phyloP scores from a whole-genome alignment of 2,888 invertebrate genomes.

The Gisinianus flammeolus region DNA sequence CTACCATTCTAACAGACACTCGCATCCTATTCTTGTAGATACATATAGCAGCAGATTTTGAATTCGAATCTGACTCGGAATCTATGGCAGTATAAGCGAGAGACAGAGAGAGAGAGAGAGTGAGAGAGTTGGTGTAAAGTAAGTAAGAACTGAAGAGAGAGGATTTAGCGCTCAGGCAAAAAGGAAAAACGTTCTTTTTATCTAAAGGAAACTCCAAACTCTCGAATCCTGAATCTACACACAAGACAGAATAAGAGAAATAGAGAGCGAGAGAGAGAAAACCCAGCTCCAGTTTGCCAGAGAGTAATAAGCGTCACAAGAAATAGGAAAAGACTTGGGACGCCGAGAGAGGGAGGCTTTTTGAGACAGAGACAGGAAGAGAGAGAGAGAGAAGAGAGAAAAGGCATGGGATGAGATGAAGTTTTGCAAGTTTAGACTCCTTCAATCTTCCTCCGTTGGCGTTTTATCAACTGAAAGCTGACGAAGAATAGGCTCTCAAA shows the following conservation, averaged over 20 bases:
- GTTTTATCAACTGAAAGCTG: constrained; percentile 14
- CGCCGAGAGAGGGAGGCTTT: not conserved
- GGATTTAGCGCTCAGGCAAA: not conserved
- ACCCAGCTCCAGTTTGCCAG: too few relatives aligned
- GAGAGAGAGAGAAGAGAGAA: not conserved
- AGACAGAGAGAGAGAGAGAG: not conserved
- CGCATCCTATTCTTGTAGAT: too few relatives aligned
- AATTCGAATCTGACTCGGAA: too few relatives aligned
- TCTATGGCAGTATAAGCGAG: not conserved
- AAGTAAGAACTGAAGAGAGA: not conserved
- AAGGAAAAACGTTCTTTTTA: too few relatives aligned
- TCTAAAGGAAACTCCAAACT: too few relatives aligned
- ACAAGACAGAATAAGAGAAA: too few relatives aligned
- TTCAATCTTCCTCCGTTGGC: constrained; percentile 15
- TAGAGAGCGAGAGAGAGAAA: too few relatives aligned
- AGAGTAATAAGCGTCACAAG: not conserved
- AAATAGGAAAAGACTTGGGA: too few relatives aligned
- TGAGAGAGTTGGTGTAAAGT: not conserved
- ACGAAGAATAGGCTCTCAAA: constrained; percentile 12
- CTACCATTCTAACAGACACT: too few relatives aligned
- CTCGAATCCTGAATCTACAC: too few relatives aligned
- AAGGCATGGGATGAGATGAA: not conserved
- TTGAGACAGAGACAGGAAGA: not conserved
- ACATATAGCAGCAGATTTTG: too few relatives aligned
- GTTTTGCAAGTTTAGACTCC: constrained; percentile 9